Base-by-base conservation (phyloP, 2,797 vertebrate genomes). In the Sebastes reedi region DNA sequence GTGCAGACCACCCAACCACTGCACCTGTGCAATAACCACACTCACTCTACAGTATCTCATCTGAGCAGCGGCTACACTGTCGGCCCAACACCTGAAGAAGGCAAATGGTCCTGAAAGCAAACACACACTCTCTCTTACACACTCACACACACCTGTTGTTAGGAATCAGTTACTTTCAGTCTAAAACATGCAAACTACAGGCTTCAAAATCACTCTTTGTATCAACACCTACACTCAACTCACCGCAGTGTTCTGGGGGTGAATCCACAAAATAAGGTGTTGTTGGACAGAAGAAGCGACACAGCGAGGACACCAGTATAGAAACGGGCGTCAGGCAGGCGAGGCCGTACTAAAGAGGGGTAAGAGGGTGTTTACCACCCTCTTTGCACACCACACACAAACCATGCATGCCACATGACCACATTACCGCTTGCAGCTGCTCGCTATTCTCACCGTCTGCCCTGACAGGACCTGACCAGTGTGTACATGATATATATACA, bases 361-460 rank as follows among this genome's bases (percentile, higher is more conserved):
- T 72, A 79, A 88, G 82, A 85, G 86, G 73, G 82, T 90, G 91
- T 92, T 90, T 87, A 91, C 83, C 80, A 77, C 76, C 81, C 75
- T 76, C 77, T 52, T 20, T 77, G 71, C 71, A 66, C 61, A 64
- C 61, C 30, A 84, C 78, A 75, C 76, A 72, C 80, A 81, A 84
- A 75, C 77, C 65, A 72, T 72, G 77, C 75, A 91, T 68, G 79
- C 86, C 91, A 89, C 84, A 88, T 91, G 89, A 92, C 81, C 77
- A 82, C 77, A 92, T 91, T 76, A 88, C 85, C 72, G 80, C 77
- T 83, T 81, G 90, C 94, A 95, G 94, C 94, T 95, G 93, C 81
- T 93, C 74, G 18, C 60, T 79, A 77, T 79, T 81, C 80, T 94
- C 94, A 93, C 72, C 0, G 55, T 81, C 79, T 72, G 66, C 69